Conservation (phyloP, 2,888 invertebrate species). For the Galeopsomyia nigrocyanea region DNA sequence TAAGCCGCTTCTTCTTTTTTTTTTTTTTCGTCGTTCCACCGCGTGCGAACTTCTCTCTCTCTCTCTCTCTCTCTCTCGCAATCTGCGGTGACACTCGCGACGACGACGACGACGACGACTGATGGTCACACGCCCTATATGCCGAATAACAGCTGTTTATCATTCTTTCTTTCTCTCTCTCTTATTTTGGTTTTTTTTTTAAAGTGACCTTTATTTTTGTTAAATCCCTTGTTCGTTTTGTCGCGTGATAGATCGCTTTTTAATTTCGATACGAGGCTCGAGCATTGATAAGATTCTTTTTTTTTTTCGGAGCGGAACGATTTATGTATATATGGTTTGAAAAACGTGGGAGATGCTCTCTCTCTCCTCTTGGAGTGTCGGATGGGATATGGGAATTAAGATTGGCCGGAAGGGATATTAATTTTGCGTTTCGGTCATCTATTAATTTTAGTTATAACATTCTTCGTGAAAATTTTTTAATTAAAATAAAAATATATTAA, state of each 20-base stretch:
- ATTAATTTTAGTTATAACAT: no score
- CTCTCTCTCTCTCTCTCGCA: neutral
- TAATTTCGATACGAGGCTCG: neutral
- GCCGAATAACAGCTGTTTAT: conserved; percentile 42
- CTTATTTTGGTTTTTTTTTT: conserved; percentile 5
- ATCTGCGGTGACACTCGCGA: neutral
- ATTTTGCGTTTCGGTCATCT: no score
- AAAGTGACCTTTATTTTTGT: neutral
- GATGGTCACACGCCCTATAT: conserved; percentile 8
- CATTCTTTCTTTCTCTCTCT: conserved; percentile 18
- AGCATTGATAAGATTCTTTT: no score
- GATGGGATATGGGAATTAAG: no score
- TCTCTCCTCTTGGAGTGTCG: no score
- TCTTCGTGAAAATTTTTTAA: no score
- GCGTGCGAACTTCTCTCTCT: conserved; percentile 17
- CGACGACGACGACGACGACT: conserved; percentile 35
- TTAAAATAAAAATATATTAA: no score
- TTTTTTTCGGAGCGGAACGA: no score
- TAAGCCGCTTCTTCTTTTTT: conserved; percentile 7
- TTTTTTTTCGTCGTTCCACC: no score
- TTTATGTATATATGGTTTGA: no score
- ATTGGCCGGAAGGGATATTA: no score
- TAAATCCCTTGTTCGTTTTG: neutral
- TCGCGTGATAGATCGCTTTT: conserved; percentile 12
- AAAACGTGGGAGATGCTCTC: no score